Evolutionary conservation across 2,888 invertebrate genomes (phyloP), one percentile per base, ranked within the genome.

Genomic region (Eurytoma californica): DNA sequence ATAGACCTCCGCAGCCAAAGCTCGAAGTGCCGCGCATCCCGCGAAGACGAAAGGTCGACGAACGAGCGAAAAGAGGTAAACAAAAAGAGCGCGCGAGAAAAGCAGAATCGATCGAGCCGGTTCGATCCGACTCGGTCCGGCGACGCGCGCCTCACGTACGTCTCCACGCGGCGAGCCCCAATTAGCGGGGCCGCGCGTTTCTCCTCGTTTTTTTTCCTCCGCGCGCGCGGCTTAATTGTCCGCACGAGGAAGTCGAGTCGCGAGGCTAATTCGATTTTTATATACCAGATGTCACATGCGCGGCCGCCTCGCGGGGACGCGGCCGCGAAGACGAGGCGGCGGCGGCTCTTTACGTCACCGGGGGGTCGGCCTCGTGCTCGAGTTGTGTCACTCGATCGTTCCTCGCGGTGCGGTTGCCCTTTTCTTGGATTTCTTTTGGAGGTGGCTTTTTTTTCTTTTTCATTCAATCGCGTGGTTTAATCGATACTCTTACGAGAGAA

Each of bases 91-190:
- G n/a, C 14, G 16, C 13, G 24, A 13, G 9, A 47, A 5, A 65
- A 49, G 20, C 2, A 65, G 16, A 65, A 30, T 16, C 47, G 49
- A 14, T 28, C 57, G n/a, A 61, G 69, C 63, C 57, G 20, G 68
- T 78, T 73, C 24, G 67, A 78, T 60, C 63, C 72, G 28, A 73
- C 57, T 73, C 53, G n/a, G 16, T 53, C 61, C 72, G 61, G 58
- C 47, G 0, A n/a, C n/a, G n/a, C n/a, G n/a, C n/a, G n/a, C n/a
- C n/a, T n/a, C n/a, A n/a, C n/a, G n/a, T n/a, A n/a, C 47, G 65
- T 16, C 47, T 55, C 30, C 14, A 2, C 55, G 24, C 24, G 39
- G 24, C 24, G 39, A 2, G 5, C 61, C 30, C 14, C 18, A 3
- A 16, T 53, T n/a, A 16, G 18, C 57, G 16, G 18, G 5, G 18